Conservation (phyloP, 2,888 invertebrate genomes). For the Drosophila melanocephala region DNA sequence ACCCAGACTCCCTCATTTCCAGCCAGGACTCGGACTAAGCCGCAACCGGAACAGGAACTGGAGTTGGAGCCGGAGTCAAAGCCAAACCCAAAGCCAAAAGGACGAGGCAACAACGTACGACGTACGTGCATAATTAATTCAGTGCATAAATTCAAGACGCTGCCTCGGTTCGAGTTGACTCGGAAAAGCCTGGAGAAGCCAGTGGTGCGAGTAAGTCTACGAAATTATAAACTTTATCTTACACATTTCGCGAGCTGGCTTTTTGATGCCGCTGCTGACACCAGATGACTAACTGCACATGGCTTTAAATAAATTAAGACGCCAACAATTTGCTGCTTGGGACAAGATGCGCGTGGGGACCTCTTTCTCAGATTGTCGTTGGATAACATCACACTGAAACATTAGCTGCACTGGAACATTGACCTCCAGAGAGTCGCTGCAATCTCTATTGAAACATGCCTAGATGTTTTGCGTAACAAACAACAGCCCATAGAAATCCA, state of each 20-base stretch:
- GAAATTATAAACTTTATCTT: slow-evolving; percentile 80
- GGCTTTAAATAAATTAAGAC: slow-evolving; percentile 71
- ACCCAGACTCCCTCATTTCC: not conserved
- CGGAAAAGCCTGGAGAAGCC: slow-evolving; percentile 4
- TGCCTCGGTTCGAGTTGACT: slow-evolving; percentile 21
- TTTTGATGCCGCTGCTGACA: slow-evolving; percentile 46
- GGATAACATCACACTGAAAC: not conserved
- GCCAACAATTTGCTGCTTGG: slow-evolving; percentile 15
- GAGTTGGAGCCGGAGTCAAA: slow-evolving; percentile 21
- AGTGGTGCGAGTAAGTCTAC: slow-evolving; percentile 59
- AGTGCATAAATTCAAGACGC: slow-evolving; percentile 79
- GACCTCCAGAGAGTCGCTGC: not conserved
- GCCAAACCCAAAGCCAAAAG: slow-evolving; percentile 44
- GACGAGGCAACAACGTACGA: slow-evolving; percentile 21
- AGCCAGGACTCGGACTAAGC: slow-evolving; percentile 30
- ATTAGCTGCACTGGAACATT: not conserved
- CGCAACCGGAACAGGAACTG: slow-evolving; percentile 24
- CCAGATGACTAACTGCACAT: slow-evolving; percentile 39
- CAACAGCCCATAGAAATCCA: not conserved
- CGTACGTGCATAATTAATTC: slow-evolving; percentile 82
- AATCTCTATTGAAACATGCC: not conserved
- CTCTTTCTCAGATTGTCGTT: not conserved
- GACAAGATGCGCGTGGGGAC: not conserved
- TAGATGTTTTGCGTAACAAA: not conserved
- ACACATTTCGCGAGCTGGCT: slow-evolving; percentile 49